Base-by-base conservation (phyloP, 2,888 invertebrate genomes). In the Drosophila subquinaria region DNA sequence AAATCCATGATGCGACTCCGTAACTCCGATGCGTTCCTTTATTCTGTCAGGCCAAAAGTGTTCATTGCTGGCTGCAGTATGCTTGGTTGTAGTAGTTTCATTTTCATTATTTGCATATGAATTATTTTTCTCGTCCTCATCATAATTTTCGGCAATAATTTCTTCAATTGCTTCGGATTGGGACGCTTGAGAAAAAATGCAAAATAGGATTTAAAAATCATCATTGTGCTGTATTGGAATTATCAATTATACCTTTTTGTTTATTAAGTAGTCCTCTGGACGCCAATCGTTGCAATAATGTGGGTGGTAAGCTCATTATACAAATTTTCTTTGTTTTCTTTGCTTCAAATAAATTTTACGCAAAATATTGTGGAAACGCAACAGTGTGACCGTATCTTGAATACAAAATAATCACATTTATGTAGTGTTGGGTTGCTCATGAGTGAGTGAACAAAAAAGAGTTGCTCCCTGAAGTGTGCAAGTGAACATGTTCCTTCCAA, bases 61-160 rank as follows among this genome's bases (percentile, higher is more conserved):
- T 17, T 92, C 91, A 62, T 90, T 88, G 0, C 66, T 74, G 23
- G 89, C 83, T 47, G 86, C 89, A 30, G 30, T 30, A 3, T 61
- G 51, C 76, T 85, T 65, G 82, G 84, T 55, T 80, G 89, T 76
- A 90, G 79, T 13, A 76, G 92, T 42, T 93, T 94, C 93, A 91
- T 94, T 93, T n/a, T 56, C 64, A 40, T 23, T 65, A 15, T 45
- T 52, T 4, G 48, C 10, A 2, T 60, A 62, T 9, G 57, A 64
- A 0, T 42, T 59, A 11, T 27, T 61, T 47, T 80, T 87, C 20
- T 90, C 89, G 9, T 88, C 90, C 76, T 95, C 96, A 91, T 98
- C 98, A 92, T 98, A 98, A 92, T 97, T 97, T 93, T 98, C 98
- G 5, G 98, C 98, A 91, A 98, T 97, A 33, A 98, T 97, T 94